Conservation (phyloP, 2,113 vertebrate species). For the Casuarius casuarius region DNA sequence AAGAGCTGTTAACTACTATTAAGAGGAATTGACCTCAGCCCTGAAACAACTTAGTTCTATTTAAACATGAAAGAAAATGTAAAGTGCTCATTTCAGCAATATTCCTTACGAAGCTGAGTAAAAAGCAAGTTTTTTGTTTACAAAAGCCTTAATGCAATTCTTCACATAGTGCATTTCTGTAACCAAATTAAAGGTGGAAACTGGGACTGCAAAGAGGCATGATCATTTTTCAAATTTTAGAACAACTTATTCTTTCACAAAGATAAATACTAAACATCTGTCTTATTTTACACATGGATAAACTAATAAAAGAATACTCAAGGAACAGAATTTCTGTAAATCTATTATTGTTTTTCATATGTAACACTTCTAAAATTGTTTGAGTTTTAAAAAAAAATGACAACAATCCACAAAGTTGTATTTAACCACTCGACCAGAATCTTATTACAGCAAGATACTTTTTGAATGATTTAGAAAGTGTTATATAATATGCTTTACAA, state of each 20-base stretch:
- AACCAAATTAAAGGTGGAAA: constrained; percentile 14
- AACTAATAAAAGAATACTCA: background rate
- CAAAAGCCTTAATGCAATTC: background rate
- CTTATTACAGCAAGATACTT: background rate
- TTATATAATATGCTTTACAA: background rate
- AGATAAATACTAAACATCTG: background rate
- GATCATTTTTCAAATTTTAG: background rate
- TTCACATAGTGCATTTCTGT: background rate
- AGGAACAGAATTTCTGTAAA: background rate
- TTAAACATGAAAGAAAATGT: constrained; percentile 17
- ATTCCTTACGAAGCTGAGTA: background rate
- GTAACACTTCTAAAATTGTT: background rate
- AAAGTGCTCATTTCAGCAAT: background rate
- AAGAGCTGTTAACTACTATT: background rate
- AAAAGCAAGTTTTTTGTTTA: background rate
- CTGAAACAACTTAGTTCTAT: background rate
- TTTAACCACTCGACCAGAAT: background rate
- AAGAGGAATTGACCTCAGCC: background rate
- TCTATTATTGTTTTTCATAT: background rate
- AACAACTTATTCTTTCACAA: background rate
- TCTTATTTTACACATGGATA: background rate
- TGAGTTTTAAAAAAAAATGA: no score
- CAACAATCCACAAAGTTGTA: background rate
- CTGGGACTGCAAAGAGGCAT: background rate
- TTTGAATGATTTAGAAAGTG: background rate